Evolutionary conservation across 2,888 invertebrate genomes (phyloP).

Genomic region (Alloscopus bannaensis): DNA sequence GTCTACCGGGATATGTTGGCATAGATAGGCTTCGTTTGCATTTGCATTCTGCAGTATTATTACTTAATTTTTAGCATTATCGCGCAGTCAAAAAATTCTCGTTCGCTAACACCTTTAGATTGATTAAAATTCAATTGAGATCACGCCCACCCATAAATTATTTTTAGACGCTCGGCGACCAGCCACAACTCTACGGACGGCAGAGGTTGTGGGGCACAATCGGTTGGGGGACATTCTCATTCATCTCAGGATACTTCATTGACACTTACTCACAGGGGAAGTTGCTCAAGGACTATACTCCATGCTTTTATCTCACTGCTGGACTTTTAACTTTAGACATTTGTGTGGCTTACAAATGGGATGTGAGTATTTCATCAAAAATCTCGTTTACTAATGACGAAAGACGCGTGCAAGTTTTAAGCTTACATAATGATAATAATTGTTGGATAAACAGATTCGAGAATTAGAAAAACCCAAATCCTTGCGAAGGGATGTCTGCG

Average conservation of each 20-base stretch:
- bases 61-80: no score
- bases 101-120: no score
- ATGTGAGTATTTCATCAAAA: slow-evolving; percentile 63
- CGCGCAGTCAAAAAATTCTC: no score
- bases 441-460: slow-evolving; percentile 74
- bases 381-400: no score
- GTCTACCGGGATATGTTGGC: no score
- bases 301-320: slow-evolving; percentile 86
- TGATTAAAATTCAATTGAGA: no score
- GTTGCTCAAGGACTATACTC: slow-evolving; percentile 83
- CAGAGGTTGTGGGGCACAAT: slow-evolving; percentile 93
- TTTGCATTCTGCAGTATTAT: no score
- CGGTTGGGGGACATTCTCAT: slow-evolving; percentile 88
- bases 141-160: no score
- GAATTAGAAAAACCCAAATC: slow-evolving; percentile 72
- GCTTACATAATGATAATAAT: slow-evolving; percentile 39
- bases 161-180: slow-evolving; percentile 84
- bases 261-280: slow-evolving; percentile 83
- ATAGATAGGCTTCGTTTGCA: no score
- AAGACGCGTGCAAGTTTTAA: slow-evolving; percentile 31
- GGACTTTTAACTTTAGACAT: slow-evolving; percentile 68
- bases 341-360: slow-evolving; percentile 72
- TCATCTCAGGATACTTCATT: slow-evolving; percentile 86
- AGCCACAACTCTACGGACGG: slow-evolving; percentile 86
- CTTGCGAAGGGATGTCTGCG: slow-evolving; percentile 81